These are phyloP conservation scores for Drosophila mercatorum DNA, from an alignment of 2,888 invertebrate genomes.

Conservation along the genomic window DNA sequence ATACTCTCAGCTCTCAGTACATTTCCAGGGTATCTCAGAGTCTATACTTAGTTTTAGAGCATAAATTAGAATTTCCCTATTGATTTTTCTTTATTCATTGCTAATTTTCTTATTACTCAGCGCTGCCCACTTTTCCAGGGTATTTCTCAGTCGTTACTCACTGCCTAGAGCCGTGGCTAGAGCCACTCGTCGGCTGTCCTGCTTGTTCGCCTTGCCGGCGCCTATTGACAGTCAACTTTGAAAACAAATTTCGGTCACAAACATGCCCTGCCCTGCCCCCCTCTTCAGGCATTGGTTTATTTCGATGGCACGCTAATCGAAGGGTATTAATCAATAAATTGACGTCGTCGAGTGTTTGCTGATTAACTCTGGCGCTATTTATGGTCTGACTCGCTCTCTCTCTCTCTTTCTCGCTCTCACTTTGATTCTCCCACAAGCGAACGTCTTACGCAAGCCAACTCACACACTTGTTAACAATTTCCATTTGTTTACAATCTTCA, in stretches of 20 bases:
- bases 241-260: constrained; percentile 48
- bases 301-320: constrained; percentile 63
- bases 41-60: not conserved
- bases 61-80: not conserved
- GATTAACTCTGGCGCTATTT: constrained; percentile 69
- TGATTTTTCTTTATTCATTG: too few relatives aligned
- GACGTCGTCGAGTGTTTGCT: constrained; percentile 67
- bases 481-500: constrained; percentile 59
- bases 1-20: too few relatives aligned
- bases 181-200: constrained; percentile 13
- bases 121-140: not conserved
- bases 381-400: constrained; percentile 9
- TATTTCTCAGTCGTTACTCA: not conserved
- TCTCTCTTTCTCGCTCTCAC: constrained; percentile 12
- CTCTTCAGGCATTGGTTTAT: constrained; percentile 17
- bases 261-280: not conserved
- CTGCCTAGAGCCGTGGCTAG: not conserved
- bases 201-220: constrained; percentile 35
- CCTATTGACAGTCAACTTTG: constrained; percentile 32
- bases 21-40: not conserved
- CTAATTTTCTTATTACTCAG: not conserved
- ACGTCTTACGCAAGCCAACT: constrained; percentile 41
- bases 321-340: constrained; percentile 77
- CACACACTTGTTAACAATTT: constrained; percentile 43
- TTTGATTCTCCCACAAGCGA: not conserved